These are phyloP conservation scores for Eupeodes corollae DNA, from an alignment of 1,140 invertebrate genomes.

Conservation along the genomic window DNA sequence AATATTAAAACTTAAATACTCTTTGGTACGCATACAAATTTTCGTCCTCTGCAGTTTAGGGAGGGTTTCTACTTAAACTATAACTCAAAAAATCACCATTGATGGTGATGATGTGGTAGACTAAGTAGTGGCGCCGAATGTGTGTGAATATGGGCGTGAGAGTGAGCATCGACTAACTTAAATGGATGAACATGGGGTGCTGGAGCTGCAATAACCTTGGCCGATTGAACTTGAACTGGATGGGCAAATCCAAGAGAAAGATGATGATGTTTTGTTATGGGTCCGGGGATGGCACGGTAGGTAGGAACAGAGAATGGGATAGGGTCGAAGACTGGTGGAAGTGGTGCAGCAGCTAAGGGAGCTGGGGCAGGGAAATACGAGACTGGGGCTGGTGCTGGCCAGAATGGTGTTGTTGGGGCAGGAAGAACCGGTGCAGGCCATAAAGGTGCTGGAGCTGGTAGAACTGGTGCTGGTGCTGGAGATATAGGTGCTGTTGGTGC, in stretches of 20 bases:
- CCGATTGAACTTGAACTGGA: conserved; percentile 13
- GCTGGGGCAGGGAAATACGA: conserved; percentile 12
- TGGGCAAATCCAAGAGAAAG: conserved; percentile 29
- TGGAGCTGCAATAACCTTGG: conserved; percentile 4
- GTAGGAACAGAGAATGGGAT: conserved; percentile 12
- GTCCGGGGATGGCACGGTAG: conserved; percentile 26
- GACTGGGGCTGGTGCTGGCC: conserved; percentile 10
- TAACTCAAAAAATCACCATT: too few relatives aligned
- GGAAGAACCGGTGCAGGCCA: conserved; percentile 5
- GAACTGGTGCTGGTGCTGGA: conserved; percentile 9
- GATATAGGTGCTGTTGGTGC: conserved; percentile 5
- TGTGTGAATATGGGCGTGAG: conserved; percentile 17
- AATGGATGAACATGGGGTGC: conserved; percentile 4
- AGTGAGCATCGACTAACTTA: conserved; percentile 8
- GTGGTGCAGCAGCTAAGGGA: conserved; percentile 13
- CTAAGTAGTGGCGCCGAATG: conserved; percentile 16
- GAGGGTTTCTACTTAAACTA: too few relatives aligned
- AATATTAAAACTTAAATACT: too few relatives aligned
- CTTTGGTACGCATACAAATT: too few relatives aligned
- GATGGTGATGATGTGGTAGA: conserved; percentile 14
- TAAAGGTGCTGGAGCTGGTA: not conserved
- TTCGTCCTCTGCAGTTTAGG: too few relatives aligned
- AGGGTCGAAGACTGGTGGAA: conserved; percentile 25
- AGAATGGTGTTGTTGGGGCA: conserved; percentile 3
- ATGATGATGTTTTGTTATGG: conserved; percentile 27